Base-by-base conservation (phyloP, 64 coral and sea anemone species). In the Orbicella faveolata region DNA sequence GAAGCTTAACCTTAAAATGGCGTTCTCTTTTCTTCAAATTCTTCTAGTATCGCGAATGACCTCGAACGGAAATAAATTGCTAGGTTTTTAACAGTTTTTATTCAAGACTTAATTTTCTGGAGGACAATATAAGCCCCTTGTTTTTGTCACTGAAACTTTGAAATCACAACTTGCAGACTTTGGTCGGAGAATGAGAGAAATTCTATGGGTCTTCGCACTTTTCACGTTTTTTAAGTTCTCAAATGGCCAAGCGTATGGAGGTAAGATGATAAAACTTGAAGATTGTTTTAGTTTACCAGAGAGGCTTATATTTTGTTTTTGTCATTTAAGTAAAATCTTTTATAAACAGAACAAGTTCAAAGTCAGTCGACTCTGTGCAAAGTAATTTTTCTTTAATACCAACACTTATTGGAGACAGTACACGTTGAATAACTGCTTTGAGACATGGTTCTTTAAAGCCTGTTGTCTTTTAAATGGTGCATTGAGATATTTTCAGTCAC, bases 171-270 rank as follows among this genome's bases (percentile, higher is more conserved):
- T 79, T 79, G 2, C 8, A 30, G 77, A 30, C 26, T 53, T 52
- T 53, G 15, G 2, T 2, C 82, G 4, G 30, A 33, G 26, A 8
- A 85, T 85, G 82, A 52, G 11, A 44, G 64, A 72, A 85, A 85
- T 72, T n/a, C 5, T 66, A 7, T 65, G 62, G 61, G 25, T 72
- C 23, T 30, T 23, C 39, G 3, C 64, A 52, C 1, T 73, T 10
- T 23, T 85, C 13, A 14, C 82, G 6, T 8, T 85, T 26, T 85
- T 85, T 0, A 85, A n/a, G 23, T 21, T 70, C 41, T 23, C 65
- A 17, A 73, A 72, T 8, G 82, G 64, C 15, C 82, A 85, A 78
- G 41, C 4, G 4, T 85, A 85, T 41, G 34, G 35, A 72, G 82
- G 82, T 85, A 72, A 52, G 65, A 81, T 61, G 16, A 63, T 7